Base-by-base conservation (phyloP, 2,888 invertebrate genomes). In the Oscheius onirici region DNA sequence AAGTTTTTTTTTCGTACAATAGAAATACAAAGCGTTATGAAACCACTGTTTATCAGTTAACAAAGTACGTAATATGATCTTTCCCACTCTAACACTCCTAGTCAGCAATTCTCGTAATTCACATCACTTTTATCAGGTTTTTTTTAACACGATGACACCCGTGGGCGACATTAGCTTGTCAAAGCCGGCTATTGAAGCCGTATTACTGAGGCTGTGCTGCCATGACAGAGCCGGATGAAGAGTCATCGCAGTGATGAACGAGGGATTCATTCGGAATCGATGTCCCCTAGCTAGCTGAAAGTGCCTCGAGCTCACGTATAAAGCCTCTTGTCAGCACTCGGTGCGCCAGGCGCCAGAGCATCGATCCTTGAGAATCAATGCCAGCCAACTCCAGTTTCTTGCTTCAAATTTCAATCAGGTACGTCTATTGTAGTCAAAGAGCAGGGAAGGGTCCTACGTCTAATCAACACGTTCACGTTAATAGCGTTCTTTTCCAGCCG, bases 361-460 rank as follows among this genome's bases (percentile, higher is more conserved):
- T 66, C 66, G 66, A 66, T 66, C 52, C 66, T 52, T 51, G 49
- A 66, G 52, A 66, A 66, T 66, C 66, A 66, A 66, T 66, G 66
- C 66, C 66, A 41, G 40, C 52, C 52, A 66, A 66, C 66, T 51
- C 66, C 34, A 54, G 22, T 66, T 66, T 66, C 24, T 28, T 40
- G 6, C 66, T 66, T 34, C 66, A 66, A 66, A 54, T 66, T 52
- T 52, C 52, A 22, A 66, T 66, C 66, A 66, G 66, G 66, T 66
- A 52, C 34, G 41, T 41, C 58, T 11, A 34, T 54, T 54, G 24
- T 44, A 52, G 17, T 66, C 28, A 66, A 15, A 46, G 20, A 46
- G 20, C 20, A 46, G 3, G 46, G 46, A 5, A 46, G n/a, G 46
- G 20, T 46, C 46, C 46, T 34, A 34, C 34, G 34, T 34, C 34